Percentiles rank a stretch among this genome's conserved stretches.
Evolutionary conservation across 2,888 invertebrate species (phyloP).

Genomic region (Stenotaenia linearis): DNA sequence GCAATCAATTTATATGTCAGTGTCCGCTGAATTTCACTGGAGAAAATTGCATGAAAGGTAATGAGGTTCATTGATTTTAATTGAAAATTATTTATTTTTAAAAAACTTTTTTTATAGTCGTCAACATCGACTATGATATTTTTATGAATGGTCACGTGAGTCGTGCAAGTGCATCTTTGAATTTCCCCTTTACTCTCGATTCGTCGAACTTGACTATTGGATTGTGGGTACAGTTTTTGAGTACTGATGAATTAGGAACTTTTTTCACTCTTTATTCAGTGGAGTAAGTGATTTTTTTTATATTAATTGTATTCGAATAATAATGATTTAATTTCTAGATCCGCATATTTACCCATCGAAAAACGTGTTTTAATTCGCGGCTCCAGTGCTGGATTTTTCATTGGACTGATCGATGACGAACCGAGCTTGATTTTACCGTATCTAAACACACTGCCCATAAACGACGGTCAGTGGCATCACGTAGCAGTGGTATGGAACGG

Average conservation of each 20-base stretch:
- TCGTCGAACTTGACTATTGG: conserved; percentile 76
- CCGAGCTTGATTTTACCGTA: conserved; percentile 86
- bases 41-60: conserved; percentile 91
- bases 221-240: conserved; percentile 94
- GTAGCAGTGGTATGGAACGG: conserved; percentile 93
- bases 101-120: conserved; percentile 64
- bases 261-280: conserved; percentile 91
- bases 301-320: not conserved
- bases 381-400: conserved; percentile 86
- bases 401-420: conserved; percentile 79
- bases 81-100: no score
- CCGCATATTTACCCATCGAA: conserved; percentile 58
- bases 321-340: conserved; percentile 50
- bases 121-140: conserved; percentile 95
- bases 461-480: conserved; percentile 96
- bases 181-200: conserved; percentile 78
- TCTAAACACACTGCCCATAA: conserved; percentile 84
- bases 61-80: no score
- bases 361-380: conserved; percentile 81
- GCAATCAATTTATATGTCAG: conserved; percentile 86
- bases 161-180: conserved; percentile 84
- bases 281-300: conserved; percentile 53
- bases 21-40: conserved; percentile 96
- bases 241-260: conserved; percentile 83
- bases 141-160: conserved; percentile 83